These are phyloP conservation scores for Agriopis aurantiaria DNA, from an alignment of 2,888 invertebrate genomes.

Conservation along the genomic window DNA sequence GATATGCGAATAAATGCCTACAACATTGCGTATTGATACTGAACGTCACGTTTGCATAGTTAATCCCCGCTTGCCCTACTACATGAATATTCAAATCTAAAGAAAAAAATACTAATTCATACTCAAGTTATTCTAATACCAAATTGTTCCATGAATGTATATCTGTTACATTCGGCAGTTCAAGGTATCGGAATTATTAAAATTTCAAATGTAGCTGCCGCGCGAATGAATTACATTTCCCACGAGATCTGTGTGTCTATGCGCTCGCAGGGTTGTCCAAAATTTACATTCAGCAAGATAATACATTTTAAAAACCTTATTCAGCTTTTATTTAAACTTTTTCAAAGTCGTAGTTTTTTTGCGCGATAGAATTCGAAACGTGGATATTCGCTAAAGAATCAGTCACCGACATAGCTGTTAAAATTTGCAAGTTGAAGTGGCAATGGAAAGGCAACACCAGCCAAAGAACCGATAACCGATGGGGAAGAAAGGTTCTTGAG, in stretches of 20 bases:
- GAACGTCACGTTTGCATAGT: not conserved
- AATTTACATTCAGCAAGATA: not conserved
- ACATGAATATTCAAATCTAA: not conserved
- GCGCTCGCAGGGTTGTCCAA: conserved; percentile 25
- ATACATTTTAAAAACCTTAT: too few species aligned
- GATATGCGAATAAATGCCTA: not conserved
- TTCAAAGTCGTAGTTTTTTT: too few species aligned
- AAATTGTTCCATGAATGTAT: conserved; percentile 8
- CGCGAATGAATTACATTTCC: conserved; percentile 35
- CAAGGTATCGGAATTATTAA: conserved; percentile 42
- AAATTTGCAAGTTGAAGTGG: too few species aligned
- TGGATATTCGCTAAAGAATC: too few species aligned
- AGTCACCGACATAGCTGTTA: too few species aligned
- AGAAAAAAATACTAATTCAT: not conserved
- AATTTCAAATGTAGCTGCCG: conserved; percentile 37
- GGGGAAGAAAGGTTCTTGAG: too few species aligned
- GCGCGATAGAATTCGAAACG: too few species aligned
- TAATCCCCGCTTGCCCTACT: too few species aligned
- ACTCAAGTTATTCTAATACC: conserved; percentile 1
- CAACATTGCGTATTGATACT: too few species aligned
- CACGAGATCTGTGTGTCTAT: conserved; percentile 27
- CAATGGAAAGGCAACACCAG: too few species aligned
- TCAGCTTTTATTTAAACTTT: too few species aligned
- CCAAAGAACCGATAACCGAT: too few species aligned
- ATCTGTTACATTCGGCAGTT: conserved; percentile 27